Base-by-base conservation (phyloP, 2,797 vertebrate species). In the Danio kyathit region DNA sequence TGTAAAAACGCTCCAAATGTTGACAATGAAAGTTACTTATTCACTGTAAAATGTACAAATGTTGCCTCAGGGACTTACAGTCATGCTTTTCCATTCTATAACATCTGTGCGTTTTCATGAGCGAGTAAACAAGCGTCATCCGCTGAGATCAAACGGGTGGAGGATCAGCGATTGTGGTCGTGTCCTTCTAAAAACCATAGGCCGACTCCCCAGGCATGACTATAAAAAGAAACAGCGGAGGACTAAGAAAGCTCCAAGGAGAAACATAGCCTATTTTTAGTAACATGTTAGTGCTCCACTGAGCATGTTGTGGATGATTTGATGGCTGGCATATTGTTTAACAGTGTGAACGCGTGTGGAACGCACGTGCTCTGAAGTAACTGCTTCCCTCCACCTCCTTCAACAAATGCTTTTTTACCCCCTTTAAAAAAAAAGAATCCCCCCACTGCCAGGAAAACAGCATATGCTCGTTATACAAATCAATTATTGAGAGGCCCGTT, bases 221-320 rank as follows among this genome's bases (percentile, higher is more conserved):
- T 93, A 93, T 91, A 89, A 90, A 87, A 88, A 93, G 92, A 87
- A 87, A 63, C 57, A 49, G 44, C 41, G 43, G 57, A 82, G 71
- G 74, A 77, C 51, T 61, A 76, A 85, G 78, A 79, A 84, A 75
- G 76, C 88, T 84, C 80, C 0, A 73, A 87, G 88, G 87, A 84
- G 87, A 88, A 83, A 65, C 14, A 7, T 13, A 1, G 2, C 87
- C 86, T 92, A 93, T 93, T 93, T 86, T 87, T 92, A 93, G 92
- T 43, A 78, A 29, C 48, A 73, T 85, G 86, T 84, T 89, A 88
- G 81, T 41, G 84, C 87, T 89, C 84, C 76, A 69, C 83, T 49
- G 85, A 89, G 74, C 79, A 51, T 72, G 86, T 80, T 83, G 84
- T 73, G 82, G 83, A 88, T 82, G 83, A 87, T 56, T 82, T 82